These are phyloP conservation scores for Dicycla oo DNA, from an alignment of 2,888 invertebrate genomes.

Conservation along the genomic window DNA sequence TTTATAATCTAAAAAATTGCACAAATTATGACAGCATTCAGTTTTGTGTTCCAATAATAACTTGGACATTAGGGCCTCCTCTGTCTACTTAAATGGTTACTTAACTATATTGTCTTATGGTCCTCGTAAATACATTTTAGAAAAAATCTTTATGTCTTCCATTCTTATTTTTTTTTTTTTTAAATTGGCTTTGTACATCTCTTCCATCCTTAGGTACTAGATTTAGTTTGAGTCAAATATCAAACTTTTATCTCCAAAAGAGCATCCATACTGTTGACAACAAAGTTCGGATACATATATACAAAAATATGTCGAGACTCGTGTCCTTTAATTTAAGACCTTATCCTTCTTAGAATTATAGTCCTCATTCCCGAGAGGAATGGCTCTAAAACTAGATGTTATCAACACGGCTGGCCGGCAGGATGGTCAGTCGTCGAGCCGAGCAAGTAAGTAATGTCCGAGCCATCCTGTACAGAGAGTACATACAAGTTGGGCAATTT, in stretches of 20 bases:
- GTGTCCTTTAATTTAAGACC: slow-evolving; percentile 52
- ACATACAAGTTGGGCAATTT: slow-evolving; percentile 89
- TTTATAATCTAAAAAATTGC: not conserved
- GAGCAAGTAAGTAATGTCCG: slow-evolving; percentile 76
- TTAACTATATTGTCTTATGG: too few relatives aligned
- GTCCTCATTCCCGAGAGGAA: slow-evolving; percentile 69
- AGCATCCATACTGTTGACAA: slow-evolving; percentile 18
- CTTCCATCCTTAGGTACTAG: too few relatives aligned
- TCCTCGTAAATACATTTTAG: too few relatives aligned
- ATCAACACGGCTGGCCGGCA: slow-evolving; percentile 72
- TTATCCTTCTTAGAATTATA: slow-evolving; percentile 63
- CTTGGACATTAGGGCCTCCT: not conserved
- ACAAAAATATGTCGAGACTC: slow-evolving; percentile 42
- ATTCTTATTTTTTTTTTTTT: too few relatives aligned
- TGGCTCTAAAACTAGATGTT: slow-evolving; percentile 75
- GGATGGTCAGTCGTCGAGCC: slow-evolving; percentile 80
- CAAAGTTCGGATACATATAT: slow-evolving; percentile 42
- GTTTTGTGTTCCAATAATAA: not conserved
- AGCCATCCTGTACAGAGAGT: slow-evolving; percentile 86
- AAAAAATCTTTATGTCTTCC: too few relatives aligned
- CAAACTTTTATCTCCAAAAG: slow-evolving; percentile 11
- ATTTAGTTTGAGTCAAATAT: not conserved
- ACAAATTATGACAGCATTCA: not conserved
- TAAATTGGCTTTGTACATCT: too few relatives aligned
- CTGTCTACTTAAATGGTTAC: too few relatives aligned